Conservation (phyloP, 1,140 invertebrate species). For the Arctopsyche grandis region DNA sequence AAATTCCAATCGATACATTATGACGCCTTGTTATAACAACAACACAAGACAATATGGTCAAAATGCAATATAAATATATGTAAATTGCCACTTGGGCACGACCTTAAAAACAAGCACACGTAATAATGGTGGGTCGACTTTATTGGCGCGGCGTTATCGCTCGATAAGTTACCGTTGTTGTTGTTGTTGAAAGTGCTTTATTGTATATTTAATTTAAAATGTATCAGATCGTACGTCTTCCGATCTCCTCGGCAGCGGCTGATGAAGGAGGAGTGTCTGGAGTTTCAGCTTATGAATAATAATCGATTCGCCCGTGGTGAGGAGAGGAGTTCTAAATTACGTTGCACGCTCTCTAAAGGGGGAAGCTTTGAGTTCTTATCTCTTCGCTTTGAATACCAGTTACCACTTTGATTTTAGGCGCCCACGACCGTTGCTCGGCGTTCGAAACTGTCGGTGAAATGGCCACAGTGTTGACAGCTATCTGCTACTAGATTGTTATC, state of each 20-base stretch:
- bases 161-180: conserved; percentile 26
- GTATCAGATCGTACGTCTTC: conserved; percentile 40
- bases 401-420: no score
- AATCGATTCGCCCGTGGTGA: conserved; percentile 24
- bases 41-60: neutral
- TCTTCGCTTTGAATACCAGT: neutral
- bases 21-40: no score
- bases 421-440: no score
- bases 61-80: conserved; percentile 1
- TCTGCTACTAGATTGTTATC: no score
- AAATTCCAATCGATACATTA: no score
- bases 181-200: conserved; percentile 35
- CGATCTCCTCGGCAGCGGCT: neutral
- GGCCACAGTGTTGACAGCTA: no score
- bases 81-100: neutral
- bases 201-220: conserved; percentile 42
- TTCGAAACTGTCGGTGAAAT: no score
- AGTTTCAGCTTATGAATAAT: conserved; percentile 33
- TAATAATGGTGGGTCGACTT: conserved; percentile 1
- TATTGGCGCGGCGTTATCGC: conserved; percentile 15
- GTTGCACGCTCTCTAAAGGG: neutral
- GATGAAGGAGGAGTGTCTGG: conserved; percentile 35
- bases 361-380: neutral
- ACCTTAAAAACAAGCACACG: neutral
- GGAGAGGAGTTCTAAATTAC: conserved; percentile 5